Evolutionary conservation across 2,888 invertebrate species (phyloP).

Genomic region (Sphinx pinastri): DNA sequence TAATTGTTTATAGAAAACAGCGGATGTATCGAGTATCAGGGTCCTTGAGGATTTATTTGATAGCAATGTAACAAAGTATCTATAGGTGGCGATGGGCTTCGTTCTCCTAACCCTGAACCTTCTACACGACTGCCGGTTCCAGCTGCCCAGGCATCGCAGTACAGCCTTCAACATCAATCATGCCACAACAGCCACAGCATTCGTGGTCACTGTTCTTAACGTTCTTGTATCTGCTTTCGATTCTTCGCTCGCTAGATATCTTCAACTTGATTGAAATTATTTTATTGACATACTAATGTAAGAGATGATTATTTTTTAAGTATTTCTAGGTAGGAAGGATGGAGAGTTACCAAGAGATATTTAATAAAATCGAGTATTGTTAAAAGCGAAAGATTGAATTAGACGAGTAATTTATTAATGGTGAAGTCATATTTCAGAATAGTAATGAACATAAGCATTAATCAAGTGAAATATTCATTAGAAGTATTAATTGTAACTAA

Average conservation of each 20-base stretch:
- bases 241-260: conserved; percentile 85
- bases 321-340: too few relatives aligned
- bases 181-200: conserved; percentile 87
- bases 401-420: too few relatives aligned
- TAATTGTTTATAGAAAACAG: too few relatives aligned
- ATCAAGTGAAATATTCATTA: too few relatives aligned
- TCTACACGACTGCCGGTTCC: conserved; percentile 90
- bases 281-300: conserved; percentile 31
- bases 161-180: conserved; percentile 89
- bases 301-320: not conserved
- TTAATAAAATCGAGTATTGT: too few relatives aligned
- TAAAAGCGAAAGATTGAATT: too few relatives aligned
- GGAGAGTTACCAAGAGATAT: too few relatives aligned
- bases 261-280: conserved; percentile 53
- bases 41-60: not conserved
- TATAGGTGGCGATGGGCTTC: conserved; percentile 89
- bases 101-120: conserved; percentile 89
- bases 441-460: too few relatives aligned
- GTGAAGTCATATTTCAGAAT: too few relatives aligned
- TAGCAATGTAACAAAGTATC: conserved; percentile 5
- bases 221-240: conserved; percentile 91
- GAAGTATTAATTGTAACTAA: too few relatives aligned
- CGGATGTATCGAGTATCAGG: too few relatives aligned
- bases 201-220: conserved; percentile 89
- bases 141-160: conserved; percentile 86